A percentile compares a stretch with the other conserved stretches of the same genome.
Conservation (phyloP, 2,888 invertebrate genomes). For the Acanthosepion esculentum region DNA sequence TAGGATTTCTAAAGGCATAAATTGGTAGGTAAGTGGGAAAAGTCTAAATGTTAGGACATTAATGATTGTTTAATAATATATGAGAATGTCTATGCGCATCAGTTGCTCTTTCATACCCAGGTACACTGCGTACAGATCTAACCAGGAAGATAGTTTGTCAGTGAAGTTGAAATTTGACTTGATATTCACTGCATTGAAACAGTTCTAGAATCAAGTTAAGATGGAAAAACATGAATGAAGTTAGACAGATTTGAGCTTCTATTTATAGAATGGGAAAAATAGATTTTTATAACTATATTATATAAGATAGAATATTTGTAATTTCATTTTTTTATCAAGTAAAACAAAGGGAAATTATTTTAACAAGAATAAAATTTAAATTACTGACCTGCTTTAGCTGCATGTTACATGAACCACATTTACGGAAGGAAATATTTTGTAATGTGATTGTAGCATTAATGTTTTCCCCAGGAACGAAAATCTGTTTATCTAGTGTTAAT, state of each 20-base stretch:
- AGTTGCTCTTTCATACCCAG: not conserved
- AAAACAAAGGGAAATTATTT: no score
- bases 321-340: no score
- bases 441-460: conserved; percentile 67
- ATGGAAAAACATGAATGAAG: no score
- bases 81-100: not conserved
- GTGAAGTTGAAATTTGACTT: not conserved
- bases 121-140: not conserved
- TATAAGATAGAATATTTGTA: no score
- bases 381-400: conserved; percentile 68
- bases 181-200: no score
- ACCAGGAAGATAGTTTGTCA: not conserved
- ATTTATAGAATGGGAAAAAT: no score
- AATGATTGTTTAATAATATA: not conserved
- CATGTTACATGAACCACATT: conserved; percentile 66
- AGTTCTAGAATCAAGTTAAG: no score
- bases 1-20: not conserved
- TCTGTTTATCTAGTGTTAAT: conserved; percentile 65
- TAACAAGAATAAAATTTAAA: not conserved
- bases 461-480: conserved; percentile 70
- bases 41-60: not conserved
- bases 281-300: no score
- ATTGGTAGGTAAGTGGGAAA: not conserved
- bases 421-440: conserved; percentile 69
- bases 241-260: no score